Percentiles rank a stretch among this genome's conserved stretches.
Evolutionary conservation across 2,888 invertebrate species (phyloP).

Genomic region (Drosophila infuscata): DNA sequence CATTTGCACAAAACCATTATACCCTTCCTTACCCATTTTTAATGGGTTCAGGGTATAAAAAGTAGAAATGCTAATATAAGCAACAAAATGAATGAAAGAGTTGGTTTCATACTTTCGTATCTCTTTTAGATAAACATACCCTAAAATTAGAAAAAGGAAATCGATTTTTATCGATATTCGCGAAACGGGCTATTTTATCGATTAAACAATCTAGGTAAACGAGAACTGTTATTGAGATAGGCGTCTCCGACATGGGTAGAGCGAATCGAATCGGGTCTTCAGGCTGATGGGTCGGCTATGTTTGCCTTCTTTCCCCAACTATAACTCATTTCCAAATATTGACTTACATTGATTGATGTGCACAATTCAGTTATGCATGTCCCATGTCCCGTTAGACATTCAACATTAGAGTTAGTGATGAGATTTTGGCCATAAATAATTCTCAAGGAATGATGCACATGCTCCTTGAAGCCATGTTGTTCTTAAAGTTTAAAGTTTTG

Average conservation of each 20-base stretch:
- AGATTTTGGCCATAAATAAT: not conserved
- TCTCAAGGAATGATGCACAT: not conserved
- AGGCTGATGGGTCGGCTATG: not conserved
- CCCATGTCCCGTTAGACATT: not conserved
- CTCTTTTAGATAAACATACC: not conserved
- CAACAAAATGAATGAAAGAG: not conserved
- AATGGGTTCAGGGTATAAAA: too few species aligned
- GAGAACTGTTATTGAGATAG: not conserved
- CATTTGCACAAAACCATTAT: too few species aligned
- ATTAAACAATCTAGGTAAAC: not conserved
- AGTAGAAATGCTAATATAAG: not conserved
- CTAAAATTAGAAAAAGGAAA: not conserved
- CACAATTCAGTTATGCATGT: not conserved
- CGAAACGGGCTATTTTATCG: not conserved
- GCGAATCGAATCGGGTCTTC: not conserved
- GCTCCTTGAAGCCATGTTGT: not conserved
- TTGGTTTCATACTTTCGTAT: not conserved
- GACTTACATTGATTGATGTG: not conserved
- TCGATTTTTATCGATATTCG: not conserved
- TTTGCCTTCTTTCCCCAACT: not conserved
- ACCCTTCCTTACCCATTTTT: too few species aligned
- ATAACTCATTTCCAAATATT: not conserved
- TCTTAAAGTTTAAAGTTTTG: not conserved
- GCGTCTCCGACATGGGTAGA: not conserved
- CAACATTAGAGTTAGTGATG: not conserved